These are phyloP conservation scores for Alsophila aescularia DNA, from an alignment of 2,888 invertebrate species.

Conservation along the genomic window DNA sequence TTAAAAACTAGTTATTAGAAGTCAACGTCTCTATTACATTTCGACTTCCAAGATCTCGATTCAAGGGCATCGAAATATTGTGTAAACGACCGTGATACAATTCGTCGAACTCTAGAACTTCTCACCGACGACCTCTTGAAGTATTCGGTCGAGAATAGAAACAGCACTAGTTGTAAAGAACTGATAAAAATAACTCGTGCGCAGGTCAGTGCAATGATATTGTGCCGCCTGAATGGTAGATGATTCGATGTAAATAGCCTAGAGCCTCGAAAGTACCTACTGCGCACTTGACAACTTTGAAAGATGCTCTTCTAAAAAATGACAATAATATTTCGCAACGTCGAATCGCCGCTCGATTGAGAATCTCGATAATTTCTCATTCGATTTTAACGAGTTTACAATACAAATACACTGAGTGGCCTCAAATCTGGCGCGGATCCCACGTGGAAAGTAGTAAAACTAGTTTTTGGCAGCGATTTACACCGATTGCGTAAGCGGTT, in stretches of 20 bases:
- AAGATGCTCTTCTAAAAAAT: constrained; percentile 45
- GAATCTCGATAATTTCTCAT: constrained; percentile 27
- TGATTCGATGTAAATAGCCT: constrained; percentile 51
- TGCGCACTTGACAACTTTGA: constrained; percentile 72
- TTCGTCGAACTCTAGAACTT: constrained; percentile 37
- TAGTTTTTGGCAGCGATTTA: constrained; percentile 78
- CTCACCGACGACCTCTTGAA: constrained; percentile 29
- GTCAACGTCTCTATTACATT: constrained; percentile 17
- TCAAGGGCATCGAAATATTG: constrained; percentile 39
- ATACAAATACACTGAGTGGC: constrained; percentile 44
- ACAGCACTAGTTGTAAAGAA: constrained; percentile 33
- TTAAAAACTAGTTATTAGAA: constrained; percentile 17
- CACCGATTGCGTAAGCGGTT: constrained; percentile 67
- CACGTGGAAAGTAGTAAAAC: constrained; percentile 60
- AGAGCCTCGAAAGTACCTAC: constrained; percentile 49
- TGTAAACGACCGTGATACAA: constrained; percentile 45
- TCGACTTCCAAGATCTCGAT: constrained; percentile 21
- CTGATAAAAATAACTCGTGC: constrained; percentile 44
- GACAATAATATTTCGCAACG: constrained; percentile 34
- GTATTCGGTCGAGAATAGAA: constrained; percentile 33
- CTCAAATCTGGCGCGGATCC: constrained; percentile 53
- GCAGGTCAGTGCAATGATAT: constrained; percentile 61
- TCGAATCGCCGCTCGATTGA: constrained; percentile 20
- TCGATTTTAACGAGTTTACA: constrained; percentile 25
- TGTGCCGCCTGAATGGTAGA: constrained; percentile 39